Base-by-base conservation (phyloP, 2,888 invertebrate species). In the Cylloceria caligata region DNA sequence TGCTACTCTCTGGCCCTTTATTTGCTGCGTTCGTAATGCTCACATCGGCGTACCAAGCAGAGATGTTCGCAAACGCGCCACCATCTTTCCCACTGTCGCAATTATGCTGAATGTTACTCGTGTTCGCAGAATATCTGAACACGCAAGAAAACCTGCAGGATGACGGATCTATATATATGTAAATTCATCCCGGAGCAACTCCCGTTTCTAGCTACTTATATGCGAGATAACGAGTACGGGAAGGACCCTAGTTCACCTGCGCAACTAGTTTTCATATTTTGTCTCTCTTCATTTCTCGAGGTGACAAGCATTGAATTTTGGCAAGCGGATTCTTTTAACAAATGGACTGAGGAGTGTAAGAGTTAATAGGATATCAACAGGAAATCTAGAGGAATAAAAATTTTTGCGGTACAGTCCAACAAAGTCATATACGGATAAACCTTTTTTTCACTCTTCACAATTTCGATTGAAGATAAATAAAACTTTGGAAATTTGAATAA, bases 231-330 rank as follows among this genome's bases (percentile, higher is more conserved):
- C 39, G 75, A 77, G 74, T 49, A 68, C 52, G 75, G 76, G 79
- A 39, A 68, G 64, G 69, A 57, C 69, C 45, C 60, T 79, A 75
- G 79, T 90, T 91, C 90, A 90, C 90, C 91, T 90, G 91, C 91
- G 89, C 87, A 91, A 90, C 91, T 90, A 90, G 91, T 91, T 91
- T 90, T 89, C 88, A 86, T 86, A 87, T 86, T 88, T 85, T 85
- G 84, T 86, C 87, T 87, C 83, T 84, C 85, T 86, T 86, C 83
- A 82, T 86, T 80, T 84, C 78, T 80, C 86, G 84, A 68, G 68
- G 65, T 34, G 67, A 60, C 36, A 19, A 64, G 24, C 62, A 39
- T 62, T 39, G 57, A 57, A 9, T 57, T 27, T 57, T 27, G 36
- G 16, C 36, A 19, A 60, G 60, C 60, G 60, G 19, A 11, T 60